These are phyloP conservation scores for Philaethria dido DNA, from an alignment of 2,888 invertebrate genomes.

Conservation along the genomic window DNA sequence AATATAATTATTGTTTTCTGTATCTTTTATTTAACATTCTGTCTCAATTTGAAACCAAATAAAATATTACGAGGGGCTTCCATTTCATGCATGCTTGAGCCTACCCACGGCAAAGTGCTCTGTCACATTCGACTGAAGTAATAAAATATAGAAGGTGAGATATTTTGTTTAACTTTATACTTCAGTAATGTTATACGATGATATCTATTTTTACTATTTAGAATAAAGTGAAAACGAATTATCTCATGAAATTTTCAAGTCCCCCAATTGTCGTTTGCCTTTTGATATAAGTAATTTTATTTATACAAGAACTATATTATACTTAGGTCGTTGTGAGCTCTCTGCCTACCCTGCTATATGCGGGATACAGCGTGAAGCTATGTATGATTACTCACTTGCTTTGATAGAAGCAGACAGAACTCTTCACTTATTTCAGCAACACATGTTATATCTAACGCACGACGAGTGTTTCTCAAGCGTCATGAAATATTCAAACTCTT, in stretches of 20 bases:
- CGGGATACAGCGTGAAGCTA: no score
- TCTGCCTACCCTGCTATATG: no score
- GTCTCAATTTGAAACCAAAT: slow-evolving; percentile 16
- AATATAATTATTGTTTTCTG: not conserved
- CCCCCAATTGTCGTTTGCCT: not conserved
- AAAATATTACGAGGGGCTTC: slow-evolving; percentile 15
- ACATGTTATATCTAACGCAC: no score
- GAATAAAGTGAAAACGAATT: not conserved
- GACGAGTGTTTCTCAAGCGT: no score
- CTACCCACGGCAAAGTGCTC: slow-evolving; percentile 15
- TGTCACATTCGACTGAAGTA: slow-evolving; percentile 6
- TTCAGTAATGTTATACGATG: not conserved
- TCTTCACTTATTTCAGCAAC: no score
- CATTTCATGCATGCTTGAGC: slow-evolving; percentile 20
- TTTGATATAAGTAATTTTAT: not conserved
- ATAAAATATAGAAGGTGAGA: slow-evolving; percentile 18
- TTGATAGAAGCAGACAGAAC: no score
- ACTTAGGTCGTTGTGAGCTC: no score
- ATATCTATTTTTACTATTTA: not conserved
- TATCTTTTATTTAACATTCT: slow-evolving; percentile 1
- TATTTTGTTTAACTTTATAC: slow-evolving; percentile 7
- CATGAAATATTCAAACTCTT: no score
- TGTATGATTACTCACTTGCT: no score
- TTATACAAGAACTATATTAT: no score
- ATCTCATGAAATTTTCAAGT: not conserved